Evolutionary conservation across 2,113 vertebrate genomes (phyloP).

Genomic region (Neodon shergylaensis): DNA sequence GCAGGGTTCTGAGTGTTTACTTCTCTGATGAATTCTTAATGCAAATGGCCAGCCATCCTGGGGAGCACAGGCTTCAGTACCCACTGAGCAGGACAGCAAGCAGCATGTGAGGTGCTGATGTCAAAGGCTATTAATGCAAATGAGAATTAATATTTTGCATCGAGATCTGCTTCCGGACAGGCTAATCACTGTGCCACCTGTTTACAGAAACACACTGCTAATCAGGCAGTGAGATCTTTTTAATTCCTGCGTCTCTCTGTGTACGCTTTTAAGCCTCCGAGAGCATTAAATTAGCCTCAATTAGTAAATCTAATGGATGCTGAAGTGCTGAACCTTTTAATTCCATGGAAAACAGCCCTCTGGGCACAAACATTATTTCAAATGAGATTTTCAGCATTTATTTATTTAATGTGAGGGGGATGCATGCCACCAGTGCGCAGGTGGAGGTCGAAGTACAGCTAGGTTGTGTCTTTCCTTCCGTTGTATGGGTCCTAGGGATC

Average conservation of each 20-base stretch:
- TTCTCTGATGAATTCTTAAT: constrained; percentile 68
- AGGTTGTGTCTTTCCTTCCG: neutral
- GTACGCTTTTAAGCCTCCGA: constrained; percentile 79
- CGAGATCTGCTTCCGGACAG: constrained; percentile 79
- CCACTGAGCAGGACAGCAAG: constrained; percentile 30
- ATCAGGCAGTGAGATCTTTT: constrained; percentile 82
- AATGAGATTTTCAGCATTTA: neutral
- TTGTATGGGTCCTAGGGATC: no score
- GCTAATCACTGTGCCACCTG: constrained; percentile 81
- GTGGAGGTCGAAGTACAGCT: neutral
- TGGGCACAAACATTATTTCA: constrained; percentile 60
- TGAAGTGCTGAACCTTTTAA: constrained; percentile 80
- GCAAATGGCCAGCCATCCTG: constrained; percentile 35
- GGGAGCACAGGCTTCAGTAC: neutral
- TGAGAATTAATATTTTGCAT: constrained; percentile 86
- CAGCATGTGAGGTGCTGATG: constrained; percentile 21
- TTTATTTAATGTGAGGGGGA: neutral
- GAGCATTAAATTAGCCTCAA: constrained; percentile 78
- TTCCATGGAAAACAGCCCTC: constrained; percentile 75
- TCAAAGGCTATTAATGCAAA: constrained; percentile 84
- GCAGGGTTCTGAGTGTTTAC: constrained; percentile 39
- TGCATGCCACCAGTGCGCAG: neutral
- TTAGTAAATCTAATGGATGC: constrained; percentile 75
- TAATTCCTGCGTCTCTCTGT: constrained; percentile 59
- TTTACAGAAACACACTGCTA: constrained; percentile 85